Conservation (phyloP, 2,113 vertebrate genomes). For the Pterophyllum scalare region DNA sequence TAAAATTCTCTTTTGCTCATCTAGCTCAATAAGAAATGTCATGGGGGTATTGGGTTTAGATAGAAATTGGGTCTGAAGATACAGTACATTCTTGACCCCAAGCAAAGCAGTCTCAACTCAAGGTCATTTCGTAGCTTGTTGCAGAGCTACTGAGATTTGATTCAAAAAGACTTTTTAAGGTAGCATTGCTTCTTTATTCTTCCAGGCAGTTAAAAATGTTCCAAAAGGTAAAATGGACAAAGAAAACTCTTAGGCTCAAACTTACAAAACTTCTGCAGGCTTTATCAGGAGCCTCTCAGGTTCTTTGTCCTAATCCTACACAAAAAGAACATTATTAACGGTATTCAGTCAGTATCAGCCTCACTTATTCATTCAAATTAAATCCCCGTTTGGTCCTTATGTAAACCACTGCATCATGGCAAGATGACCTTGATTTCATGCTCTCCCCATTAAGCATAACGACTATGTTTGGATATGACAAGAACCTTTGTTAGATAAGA, state of each 20-base stretch:
- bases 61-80: neutral
- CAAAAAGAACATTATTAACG: neutral
- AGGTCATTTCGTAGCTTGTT: neutral
- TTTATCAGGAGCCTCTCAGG: neutral
- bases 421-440: neutral
- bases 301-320: neutral
- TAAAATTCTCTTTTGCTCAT: neutral
- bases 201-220: neutral
- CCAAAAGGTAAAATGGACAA: neutral
- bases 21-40: neutral
- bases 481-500: neutral
- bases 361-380: neutral
- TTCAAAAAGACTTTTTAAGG: neutral
- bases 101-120: neutral
- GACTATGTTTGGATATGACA: neutral
- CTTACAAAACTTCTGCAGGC: neutral
- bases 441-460: neutral
- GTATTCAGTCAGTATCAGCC: neutral
- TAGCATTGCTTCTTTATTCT: neutral
- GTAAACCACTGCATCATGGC: neutral
- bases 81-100: neutral
- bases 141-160: neutral
- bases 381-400: neutral
- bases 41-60: neutral
- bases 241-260: neutral